A percentile compares a stretch with the other conserved stretches of the same genome.
Conservation (phyloP, 2,797 vertebrate species). For the Platyrinchus mystaceus region DNA sequence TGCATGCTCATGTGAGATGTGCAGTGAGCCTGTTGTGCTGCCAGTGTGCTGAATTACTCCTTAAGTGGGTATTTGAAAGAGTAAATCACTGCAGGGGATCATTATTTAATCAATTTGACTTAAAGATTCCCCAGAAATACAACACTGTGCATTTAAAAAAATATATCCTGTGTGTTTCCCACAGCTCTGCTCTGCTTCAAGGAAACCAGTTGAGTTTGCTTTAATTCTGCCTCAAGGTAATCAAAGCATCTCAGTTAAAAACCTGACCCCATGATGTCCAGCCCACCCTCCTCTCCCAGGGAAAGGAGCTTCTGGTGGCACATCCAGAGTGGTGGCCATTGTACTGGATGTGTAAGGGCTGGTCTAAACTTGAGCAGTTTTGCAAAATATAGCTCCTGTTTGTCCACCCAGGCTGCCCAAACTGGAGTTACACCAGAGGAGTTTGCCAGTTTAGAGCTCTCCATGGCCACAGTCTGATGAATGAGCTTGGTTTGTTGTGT, state of each 20-base stretch:
- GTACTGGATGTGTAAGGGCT: neutral
- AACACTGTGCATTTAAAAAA: neutral
- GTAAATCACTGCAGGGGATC: neutral
- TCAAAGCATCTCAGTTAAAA: neutral
- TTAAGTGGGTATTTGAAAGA: neutral
- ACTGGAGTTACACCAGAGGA: neutral
- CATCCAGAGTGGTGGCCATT: neutral
- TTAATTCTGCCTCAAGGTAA: neutral
- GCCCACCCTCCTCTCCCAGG: neutral
- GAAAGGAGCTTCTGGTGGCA: neutral
- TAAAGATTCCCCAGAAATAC: neutral
- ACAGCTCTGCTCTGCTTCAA: neutral
- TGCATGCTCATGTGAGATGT: neutral
- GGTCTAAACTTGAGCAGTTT: neutral
- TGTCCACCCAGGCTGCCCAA: neutral
- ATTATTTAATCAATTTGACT: neutral
- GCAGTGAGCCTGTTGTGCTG: neutral
- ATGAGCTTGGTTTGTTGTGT: neutral
- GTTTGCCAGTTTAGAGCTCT: neutral
- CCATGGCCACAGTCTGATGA: accelerated
- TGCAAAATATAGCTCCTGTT: neutral
- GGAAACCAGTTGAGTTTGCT: neutral
- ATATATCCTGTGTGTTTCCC: neutral
- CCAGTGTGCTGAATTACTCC: neutral
- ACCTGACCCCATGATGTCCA: accelerated